Evolutionary conservation across 2,888 invertebrate genomes (phyloP).

Genomic region (Noctua janthina): DNA sequence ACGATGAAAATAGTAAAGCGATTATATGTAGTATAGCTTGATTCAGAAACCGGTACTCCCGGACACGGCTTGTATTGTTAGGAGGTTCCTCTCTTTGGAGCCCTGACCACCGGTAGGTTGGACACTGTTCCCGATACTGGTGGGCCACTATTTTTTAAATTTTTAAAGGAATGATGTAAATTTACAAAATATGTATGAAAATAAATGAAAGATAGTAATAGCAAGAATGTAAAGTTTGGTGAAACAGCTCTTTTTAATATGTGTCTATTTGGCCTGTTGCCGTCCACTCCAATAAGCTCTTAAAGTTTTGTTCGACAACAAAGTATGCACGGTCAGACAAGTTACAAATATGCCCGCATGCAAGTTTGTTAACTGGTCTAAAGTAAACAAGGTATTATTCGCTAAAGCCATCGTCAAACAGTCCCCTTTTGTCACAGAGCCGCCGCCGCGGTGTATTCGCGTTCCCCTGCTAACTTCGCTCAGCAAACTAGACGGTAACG

Average conservation of each 20-base stretch:
- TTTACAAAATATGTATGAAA: not conserved
- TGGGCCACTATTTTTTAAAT: not conserved
- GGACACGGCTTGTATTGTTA: not conserved
- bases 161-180: not conserved
- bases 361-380: constrained; percentile 19
- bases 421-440: constrained; percentile 25
- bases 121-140: not conserved
- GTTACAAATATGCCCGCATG: constrained; percentile 36
- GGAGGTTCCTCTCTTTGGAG: not conserved
- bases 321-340: not conserved
- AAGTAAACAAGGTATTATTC: constrained; percentile 41
- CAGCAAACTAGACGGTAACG: constrained; percentile 32
- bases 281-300: not conserved
- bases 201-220: not conserved
- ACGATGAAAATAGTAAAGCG: not conserved
- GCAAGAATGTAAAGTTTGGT: not conserved
- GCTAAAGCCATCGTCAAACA: constrained; percentile 21
- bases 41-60: not conserved
- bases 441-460: not conserved
- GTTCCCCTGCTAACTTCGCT: constrained; percentile 30
- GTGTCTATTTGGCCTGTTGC: not conserved
- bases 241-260: not conserved
- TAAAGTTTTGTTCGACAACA: not conserved
- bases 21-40: not conserved
- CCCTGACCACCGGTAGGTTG: not conserved